Evolutionary conservation across 1,140 invertebrate genomes (phyloP), one percentile per base, ranked within the genome.

Genomic region (Drosophila setifemur): DNA sequence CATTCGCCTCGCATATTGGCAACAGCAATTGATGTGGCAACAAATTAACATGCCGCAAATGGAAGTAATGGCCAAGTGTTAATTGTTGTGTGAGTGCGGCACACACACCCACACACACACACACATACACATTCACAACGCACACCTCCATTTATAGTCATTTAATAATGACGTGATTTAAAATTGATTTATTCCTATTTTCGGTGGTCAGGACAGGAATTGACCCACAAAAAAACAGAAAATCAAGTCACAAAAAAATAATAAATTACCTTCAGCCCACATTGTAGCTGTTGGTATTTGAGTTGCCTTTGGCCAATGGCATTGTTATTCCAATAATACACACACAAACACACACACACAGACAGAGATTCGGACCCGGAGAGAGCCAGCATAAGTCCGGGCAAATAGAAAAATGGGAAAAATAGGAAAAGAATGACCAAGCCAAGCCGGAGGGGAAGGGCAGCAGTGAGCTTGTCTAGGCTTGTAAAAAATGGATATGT

Each of bases 31-130:
- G 81, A 81, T 86, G 81, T 81, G 81, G 81, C 82, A 81, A 86
- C 81, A 86, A 86, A 86, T 86, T 86, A 86, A 86, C 81, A 86
- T 86, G 81, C 81, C 81, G 26, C 81, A 86, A 86, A 86, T 86
- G 81, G 81, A 86, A 86, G 81, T 81, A 86, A 86, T 86, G 81
- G 81, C 75, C 81, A 86, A 86, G 81, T 86, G 81, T 86, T 86
- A 85, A 86, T 86, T 86, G 81, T 74, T 79, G 74, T 74, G 58
- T 85, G 75, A 73, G 79, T 55, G 73, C 72, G 33, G 16, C 47
- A 45, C 48, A 53, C 45, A 50, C 11, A 54, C 49, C 40, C 49
- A 49, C 44, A 37, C 37, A 19, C 11, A n/a, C 21, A 18, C 31
- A 16, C 43, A 49, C 33, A 16, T 18, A 44, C 23, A 33, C 4